Base-by-base conservation (phyloP, 2,797 vertebrate species). In the Tolypeutes matacus region DNA sequence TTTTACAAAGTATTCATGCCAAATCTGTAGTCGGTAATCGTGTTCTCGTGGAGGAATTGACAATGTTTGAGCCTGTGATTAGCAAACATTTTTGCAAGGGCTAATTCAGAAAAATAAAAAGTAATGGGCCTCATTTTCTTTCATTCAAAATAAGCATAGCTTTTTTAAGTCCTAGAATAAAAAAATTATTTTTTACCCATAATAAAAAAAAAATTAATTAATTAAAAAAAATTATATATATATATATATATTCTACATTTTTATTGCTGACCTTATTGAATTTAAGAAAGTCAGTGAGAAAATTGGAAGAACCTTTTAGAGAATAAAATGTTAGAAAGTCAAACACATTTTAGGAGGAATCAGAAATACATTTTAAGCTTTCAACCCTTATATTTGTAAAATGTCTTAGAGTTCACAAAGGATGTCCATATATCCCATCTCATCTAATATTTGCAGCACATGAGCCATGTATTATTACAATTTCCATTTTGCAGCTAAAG, bases 321-420 rank as follows among this genome's bases (percentile, higher is more conserved):
- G 87, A 97, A 93, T 93, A 96, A 93, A 90, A 97, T 96, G 93
- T 96, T 94, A 96, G 96, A 95, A 96, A 97, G 95, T 86, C 96
- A 96, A 94, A 58, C 46, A 86, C 82, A 58, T 96, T 87, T 85
- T 77, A 96, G 81, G 73, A 96, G 39, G 70, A 96, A 94, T 96
- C 91, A 95, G 86, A 96, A 96, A 90, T 96, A 62, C 84, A 93
- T 95, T 96, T 96, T 96, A 97, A 96, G 95, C 93, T 96, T 97
- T 96, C 91, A 96, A 95, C 84, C 94, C 64, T 95, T 96, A 86
- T 96, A 94, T 95, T 96, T 97, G 42, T 85, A 96, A 96, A 96
- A 89, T 96, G 92, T 84, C 84, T 92, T 84, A 51, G 76, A 95
- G 93, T 96, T 96, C 95, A 96, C 81, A 95, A 78, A 92, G 87